phyloP scores from a whole-genome alignment of 2,797 vertebrate species.

The Acanthornis magna region DNA sequence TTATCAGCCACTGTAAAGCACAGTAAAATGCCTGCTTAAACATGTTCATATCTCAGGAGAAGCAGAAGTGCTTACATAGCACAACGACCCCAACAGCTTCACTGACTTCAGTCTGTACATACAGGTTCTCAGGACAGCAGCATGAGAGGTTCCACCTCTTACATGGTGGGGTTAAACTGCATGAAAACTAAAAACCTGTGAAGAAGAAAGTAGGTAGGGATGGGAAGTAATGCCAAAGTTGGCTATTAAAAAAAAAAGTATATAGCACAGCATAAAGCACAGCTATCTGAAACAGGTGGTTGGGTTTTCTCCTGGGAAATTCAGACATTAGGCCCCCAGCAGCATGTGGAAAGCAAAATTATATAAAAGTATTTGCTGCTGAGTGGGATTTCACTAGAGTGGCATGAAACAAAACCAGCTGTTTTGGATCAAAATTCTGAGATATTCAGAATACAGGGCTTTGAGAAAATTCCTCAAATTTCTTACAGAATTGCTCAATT shows the following conservation, averaged over 20 bases:
- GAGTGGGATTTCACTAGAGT: neutral
- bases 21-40: neutral
- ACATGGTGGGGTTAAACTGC: neutral
- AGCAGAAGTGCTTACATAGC: neutral
- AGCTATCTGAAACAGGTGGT: conserved; percentile 4
- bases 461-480: neutral
- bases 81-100: neutral
- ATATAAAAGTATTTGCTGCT: neutral
- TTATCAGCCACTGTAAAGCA: neutral
- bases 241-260: neutral
- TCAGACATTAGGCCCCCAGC: neutral
- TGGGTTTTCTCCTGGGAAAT: neutral
- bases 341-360: neutral
- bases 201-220: neutral
- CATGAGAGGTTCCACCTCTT: neutral
- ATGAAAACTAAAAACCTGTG: neutral
- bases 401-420: neutral
- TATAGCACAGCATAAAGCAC: neutral
- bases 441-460: neutral
- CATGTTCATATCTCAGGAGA: neutral
- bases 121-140: neutral
- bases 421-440: neutral
- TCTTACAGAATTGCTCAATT: neutral
- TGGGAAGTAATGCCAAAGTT: neutral
- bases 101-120: neutral